These are phyloP conservation scores for Antheraea yamamai DNA, from an alignment of 2,888 invertebrate genomes.

Conservation along the genomic window DNA sequence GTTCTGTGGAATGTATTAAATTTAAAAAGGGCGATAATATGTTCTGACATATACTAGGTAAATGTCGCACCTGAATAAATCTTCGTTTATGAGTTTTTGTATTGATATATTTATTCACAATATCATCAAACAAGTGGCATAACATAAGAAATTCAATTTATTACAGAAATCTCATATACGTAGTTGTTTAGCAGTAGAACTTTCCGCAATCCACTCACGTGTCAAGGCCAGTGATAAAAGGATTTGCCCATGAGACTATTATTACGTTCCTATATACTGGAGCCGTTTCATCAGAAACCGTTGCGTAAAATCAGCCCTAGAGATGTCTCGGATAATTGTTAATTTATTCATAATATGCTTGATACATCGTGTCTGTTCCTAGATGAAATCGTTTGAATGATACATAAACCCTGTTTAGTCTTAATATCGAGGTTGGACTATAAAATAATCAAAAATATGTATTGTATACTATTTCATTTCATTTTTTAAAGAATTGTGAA, in stretches of 20 bases:
- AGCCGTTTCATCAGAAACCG: slow-evolving; percentile 23
- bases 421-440: not conserved
- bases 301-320: slow-evolving; percentile 28
- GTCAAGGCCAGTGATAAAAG: slow-evolving; percentile 52
- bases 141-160: not conserved
- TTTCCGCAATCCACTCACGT: slow-evolving; percentile 31
- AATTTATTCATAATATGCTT: slow-evolving; percentile 25
- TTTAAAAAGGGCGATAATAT: no score
- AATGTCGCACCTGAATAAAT: no score
- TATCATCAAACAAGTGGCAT: not conserved
- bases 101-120: not conserved
- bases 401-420: not conserved
- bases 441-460: no score
- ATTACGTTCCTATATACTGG: slow-evolving; percentile 15
- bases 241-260: slow-evolving; percentile 42
- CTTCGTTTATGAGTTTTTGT: no score
- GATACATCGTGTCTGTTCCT: not conserved
- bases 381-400: not conserved
- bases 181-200: slow-evolving; percentile 23
- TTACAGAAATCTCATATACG: not conserved
- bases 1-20: no score
- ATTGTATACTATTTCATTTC: no score
- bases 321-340: slow-evolving; percentile 29
- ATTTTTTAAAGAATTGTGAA: no score
- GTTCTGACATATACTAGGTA: no score